Evolutionary conservation across 2,797 vertebrate genomes (phyloP).

Genomic region (Enteromius viviparus): DNA sequence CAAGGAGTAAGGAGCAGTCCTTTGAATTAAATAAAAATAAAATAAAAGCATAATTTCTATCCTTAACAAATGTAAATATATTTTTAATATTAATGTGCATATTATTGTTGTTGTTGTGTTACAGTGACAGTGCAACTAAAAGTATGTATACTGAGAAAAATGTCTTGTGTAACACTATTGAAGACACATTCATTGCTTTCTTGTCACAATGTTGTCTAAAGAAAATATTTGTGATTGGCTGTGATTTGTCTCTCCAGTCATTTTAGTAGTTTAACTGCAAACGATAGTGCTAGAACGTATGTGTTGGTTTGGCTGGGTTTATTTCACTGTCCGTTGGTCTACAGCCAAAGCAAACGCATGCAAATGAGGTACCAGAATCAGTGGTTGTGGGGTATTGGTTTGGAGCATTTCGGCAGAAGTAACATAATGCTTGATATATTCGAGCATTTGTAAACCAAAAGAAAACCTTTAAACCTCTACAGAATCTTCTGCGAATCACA

Average conservation of each 20-base stretch:
- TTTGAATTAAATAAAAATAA: neutral
- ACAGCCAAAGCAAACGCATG: conserved; percentile 47
- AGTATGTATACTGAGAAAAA: neutral
- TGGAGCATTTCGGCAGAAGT: neutral
- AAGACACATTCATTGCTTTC: neutral
- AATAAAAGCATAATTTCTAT: neutral
- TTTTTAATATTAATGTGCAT: neutral
- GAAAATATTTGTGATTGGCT: neutral
- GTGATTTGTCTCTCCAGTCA: neutral
- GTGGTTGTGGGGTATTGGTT: conserved; percentile 30
- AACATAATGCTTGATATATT: neutral
- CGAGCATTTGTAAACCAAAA: neutral
- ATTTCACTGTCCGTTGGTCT: conserved; percentile 42
- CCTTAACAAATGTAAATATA: neutral
- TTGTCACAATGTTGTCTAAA: neutral
- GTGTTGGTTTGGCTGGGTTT: conserved; percentile 7
- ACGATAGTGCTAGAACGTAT: conserved; percentile 11
- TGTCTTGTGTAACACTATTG: neutral
- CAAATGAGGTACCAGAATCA: conserved; percentile 43
- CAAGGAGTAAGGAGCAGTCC: neutral
- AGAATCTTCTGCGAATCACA: neutral
- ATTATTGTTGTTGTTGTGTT: neutral
- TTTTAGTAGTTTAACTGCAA: neutral
- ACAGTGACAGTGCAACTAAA: neutral
- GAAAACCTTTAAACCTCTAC: neutral